Percentiles rank a stretch among this genome's conserved stretches.
phyloP scores from a whole-genome alignment of 2,113 vertebrate species.

The Ailurus styani region DNA sequence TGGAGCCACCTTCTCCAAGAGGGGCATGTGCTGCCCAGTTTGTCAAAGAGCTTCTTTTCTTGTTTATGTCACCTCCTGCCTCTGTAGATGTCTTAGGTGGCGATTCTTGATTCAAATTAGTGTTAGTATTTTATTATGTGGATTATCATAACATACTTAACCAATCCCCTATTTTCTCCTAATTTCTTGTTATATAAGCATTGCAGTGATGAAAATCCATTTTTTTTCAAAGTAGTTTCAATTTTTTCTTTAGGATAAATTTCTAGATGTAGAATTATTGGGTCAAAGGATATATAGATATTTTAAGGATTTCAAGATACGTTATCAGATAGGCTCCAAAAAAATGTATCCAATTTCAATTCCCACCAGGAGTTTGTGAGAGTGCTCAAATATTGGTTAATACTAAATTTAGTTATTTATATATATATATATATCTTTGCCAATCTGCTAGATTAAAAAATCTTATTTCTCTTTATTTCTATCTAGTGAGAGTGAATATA shows the following conservation, averaged over 20 bases:
- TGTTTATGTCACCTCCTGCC: neutral
- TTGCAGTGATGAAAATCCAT: neutral
- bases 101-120: neutral
- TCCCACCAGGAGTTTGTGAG: neutral
- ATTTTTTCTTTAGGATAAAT: neutral
- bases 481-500: neutral
- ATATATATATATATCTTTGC: neutral
- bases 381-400: neutral
- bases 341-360: slow-evolving; percentile 1
- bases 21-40: neutral
- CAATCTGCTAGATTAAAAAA: neutral
- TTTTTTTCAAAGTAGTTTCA: slow-evolving; percentile 15
- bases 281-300: neutral
- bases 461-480: neutral
- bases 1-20: neutral
- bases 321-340: neutral
- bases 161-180: neutral
- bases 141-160: neutral
- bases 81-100: neutral
- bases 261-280: slow-evolving; percentile 4
- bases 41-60: neutral
- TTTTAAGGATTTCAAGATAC: neutral
- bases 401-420: slow-evolving; percentile 7
- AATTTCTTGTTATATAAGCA: neutral
- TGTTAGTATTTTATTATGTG: neutral